Base-by-base conservation (phyloP, 2,113 vertebrate genomes). In the Damaliscus lunatus region DNA sequence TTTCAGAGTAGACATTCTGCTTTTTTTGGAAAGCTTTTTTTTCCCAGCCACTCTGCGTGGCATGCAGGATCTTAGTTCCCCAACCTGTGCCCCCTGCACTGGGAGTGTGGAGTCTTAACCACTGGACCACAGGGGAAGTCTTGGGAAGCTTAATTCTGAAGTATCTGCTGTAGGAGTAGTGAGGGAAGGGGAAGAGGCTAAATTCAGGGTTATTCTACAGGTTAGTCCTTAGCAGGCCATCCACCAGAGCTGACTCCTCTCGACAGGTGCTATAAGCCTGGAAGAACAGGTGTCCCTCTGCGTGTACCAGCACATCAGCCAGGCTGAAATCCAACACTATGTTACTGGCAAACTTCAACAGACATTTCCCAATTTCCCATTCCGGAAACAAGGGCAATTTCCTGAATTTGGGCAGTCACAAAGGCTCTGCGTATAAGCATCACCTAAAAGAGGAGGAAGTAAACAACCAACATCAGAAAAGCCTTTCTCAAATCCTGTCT, bases 401-500 rank as follows among this genome's bases (percentile, higher is more conserved):
- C 14, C 85, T 90, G 71, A 91, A 55, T 64, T 23, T 85, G 91
- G 93, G 40, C 93, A 74, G 77, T 84, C 74, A 97, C 33, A 83
- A 16, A 13, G 36, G 43, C 6, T 86, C 74, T 83, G 36, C 14
- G 8, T 11, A 12, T 15, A 83, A 59, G 12, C 7, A 11, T 14
- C 16, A n/a, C 77, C 84, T 36, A 29, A 50, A 74, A 62, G 6
- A 36, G 19, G 17, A 31, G 67, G 31, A 11, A 64, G 36, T 12
- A 48, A 46, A 11, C 77, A 59, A 92, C 85, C 31, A 87, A 25
- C 36, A 67, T 40, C 59, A 43, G 78, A 0, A 98, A 84, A 59
- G 84, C 52, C 62, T 23, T 92, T 82, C 78, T 81, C 96, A 43
- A 82, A 53, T 43, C 96, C 91, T 88, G 86, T 92, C 67, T 97